Conservation (phyloP, 1,140 invertebrate species). For the Elysia chlorotica region DNA sequence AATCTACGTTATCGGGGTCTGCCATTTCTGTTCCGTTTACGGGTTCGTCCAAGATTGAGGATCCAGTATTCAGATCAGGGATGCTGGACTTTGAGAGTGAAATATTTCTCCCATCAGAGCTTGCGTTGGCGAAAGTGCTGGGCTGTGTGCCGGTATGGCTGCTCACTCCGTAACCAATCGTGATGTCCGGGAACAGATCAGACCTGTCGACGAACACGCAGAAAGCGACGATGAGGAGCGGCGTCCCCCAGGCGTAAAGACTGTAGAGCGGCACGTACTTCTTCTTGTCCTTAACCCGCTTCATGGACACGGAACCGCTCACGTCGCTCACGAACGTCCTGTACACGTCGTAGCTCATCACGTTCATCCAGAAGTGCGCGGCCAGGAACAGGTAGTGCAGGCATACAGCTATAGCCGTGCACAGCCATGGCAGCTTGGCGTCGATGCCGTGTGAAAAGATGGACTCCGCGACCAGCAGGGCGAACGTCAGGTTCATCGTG, state of each 20-base stretch:
- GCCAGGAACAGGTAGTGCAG: slow-evolving; percentile 67
- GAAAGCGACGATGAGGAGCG: slow-evolving; percentile 62
- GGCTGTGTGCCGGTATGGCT: background rate
- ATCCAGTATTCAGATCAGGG: background rate
- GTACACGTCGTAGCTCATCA: slow-evolving; percentile 69
- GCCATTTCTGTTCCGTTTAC: background rate
- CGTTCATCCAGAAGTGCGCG: slow-evolving; percentile 70
- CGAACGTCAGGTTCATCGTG: slow-evolving; percentile 64
- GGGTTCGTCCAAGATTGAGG: background rate
- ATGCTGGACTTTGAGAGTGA: background rate
- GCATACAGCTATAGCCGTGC: slow-evolving; percentile 58
- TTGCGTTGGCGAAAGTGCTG: background rate
- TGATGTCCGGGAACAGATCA: slow-evolving; percentile 38
- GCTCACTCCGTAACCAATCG: slow-evolving; percentile 39
- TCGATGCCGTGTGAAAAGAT: slow-evolving; percentile 59
- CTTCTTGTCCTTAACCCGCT: slow-evolving; percentile 34
- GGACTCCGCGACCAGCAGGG: slow-evolving; percentile 63
- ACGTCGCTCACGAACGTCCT: slow-evolving; percentile 68
- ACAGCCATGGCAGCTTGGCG: slow-evolving; percentile 32
- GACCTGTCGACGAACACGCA: slow-evolving; percentile 64
- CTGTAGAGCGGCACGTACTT: slow-evolving; percentile 65
- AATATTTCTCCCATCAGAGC: background rate
- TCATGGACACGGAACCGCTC: slow-evolving; percentile 29
- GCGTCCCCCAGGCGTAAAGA: slow-evolving; percentile 66
- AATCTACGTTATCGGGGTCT: background rate